Base-by-base conservation (phyloP, 2,888 invertebrate species). In the Agrotis segetum region DNA sequence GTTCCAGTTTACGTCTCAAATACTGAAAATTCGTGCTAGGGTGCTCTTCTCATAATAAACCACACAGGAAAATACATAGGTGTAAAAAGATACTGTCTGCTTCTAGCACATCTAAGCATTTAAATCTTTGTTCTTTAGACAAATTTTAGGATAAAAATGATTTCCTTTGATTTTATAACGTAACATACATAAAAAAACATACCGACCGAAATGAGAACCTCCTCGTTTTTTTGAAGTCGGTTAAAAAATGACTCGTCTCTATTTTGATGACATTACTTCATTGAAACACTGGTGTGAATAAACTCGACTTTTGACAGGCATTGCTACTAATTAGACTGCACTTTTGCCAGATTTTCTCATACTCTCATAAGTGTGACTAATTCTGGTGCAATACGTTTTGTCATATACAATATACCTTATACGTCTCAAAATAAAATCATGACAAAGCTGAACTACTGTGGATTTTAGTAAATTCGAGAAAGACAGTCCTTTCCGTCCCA, bases 361-460 rank as follows among this genome's bases (percentile, higher is more conserved):
- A 56, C 40, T 40, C 11, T 40, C 40, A 34, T n/a, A 1, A 47
- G 11, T 47, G 21, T 56, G 74, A 74, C 77, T 69, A 69, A 50
- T 0, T 58, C 19, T 69, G 55, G 46, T 58, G 74, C 60, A 74
- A 74, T 24, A 6, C 44, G 17, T 21, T 14, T 59, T 29, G 17
- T 73, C 53, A 21, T 29, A 24, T 3, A 52, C 17, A 29, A 9
- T 40, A 3, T 9, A 19, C 17, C 14, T n/a, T 44, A 44, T 17
- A 29, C 11, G 40, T 40, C 40, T 40, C 40, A 40, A 40, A 40
- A 34, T 21, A 49, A 66, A 14, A 40, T 0, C 3, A n/a, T 65
- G 47, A 34, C 14, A 66, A 9, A 17, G 3, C n/a, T 17, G 17
- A n/a, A 47, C 11, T 21, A 1, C 16, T 46, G 40, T 40, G 40